Evolutionary conservation across 2,888 invertebrate genomes (phyloP).

Genomic region (Drosophila acutilabella): DNA sequence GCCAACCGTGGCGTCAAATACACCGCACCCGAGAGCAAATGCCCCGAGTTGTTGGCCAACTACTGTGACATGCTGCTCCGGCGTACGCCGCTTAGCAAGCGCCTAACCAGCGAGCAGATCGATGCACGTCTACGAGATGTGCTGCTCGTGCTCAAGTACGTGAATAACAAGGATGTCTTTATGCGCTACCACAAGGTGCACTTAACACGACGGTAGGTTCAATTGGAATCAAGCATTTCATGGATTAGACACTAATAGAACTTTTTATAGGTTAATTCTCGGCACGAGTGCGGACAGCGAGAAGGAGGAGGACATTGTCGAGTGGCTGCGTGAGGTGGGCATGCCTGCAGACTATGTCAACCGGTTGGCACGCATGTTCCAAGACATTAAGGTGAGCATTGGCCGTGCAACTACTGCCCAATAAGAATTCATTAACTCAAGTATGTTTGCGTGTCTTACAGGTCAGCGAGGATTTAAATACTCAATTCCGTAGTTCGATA

Average conservation of each 20-base stretch:
- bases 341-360: constrained; percentile 99
- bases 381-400: constrained; percentile 94
- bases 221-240: neutral
- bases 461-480: constrained; percentile 96
- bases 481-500: constrained; percentile 94
- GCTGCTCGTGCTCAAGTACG: constrained; percentile 98
- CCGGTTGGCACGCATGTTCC: constrained; percentile 98
- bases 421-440: neutral
- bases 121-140: constrained; percentile 97
- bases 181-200: constrained; percentile 99
- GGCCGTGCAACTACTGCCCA: neutral
- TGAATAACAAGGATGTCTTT: constrained; percentile 99
- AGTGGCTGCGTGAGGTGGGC: constrained; percentile 98
- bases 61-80: constrained; percentile 99
- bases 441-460: constrained; percentile 36
- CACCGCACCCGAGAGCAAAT: constrained; percentile 96
- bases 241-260: too few relatives aligned
- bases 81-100: constrained; percentile 97
- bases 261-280: constrained; percentile 91
- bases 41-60: constrained; percentile 99
- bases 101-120: constrained; percentile 98
- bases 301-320: constrained; percentile 99
- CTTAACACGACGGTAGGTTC: constrained; percentile 90
- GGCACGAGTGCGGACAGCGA: constrained; percentile 99
- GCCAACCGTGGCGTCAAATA: constrained; percentile 88